Conservation (phyloP, 2,888 invertebrate species). For the Dioctria linearis region DNA sequence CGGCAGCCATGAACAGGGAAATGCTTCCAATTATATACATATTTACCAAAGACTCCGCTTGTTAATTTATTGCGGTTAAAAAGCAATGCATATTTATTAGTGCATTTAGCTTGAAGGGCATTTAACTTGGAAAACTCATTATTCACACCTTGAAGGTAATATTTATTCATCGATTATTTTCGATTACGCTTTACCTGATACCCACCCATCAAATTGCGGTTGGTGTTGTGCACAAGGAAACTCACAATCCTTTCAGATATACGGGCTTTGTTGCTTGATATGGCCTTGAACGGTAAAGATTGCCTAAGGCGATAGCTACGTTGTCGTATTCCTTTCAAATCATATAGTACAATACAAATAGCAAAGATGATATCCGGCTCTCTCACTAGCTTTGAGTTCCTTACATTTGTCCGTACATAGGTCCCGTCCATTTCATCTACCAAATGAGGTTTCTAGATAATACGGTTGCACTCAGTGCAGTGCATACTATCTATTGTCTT, state of each 20-base stretch:
- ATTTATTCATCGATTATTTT: conserved; percentile 48
- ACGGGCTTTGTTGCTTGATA: conserved; percentile 7
- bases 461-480: conserved; percentile 33
- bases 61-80: conserved; percentile 36
- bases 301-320: conserved; percentile 6
- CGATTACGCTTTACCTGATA: conserved; percentile 21
- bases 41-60: not conserved
- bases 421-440: not conserved
- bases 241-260: not conserved
- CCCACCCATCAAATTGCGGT: conserved; percentile 33
- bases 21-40: no score
- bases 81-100: conserved; percentile 48
- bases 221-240: not conserved
- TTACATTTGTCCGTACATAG: conserved; percentile 12
- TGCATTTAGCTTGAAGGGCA: conserved; percentile 38
- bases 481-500: conserved; percentile 20
- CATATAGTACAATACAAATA: not conserved
- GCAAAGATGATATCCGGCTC: conserved; percentile 3
- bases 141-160: conserved; percentile 47
- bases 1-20: no score
- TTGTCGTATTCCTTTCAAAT: conserved; percentile 6
- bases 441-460: conserved; percentile 20
- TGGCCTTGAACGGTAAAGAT: conserved; percentile 25
- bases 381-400: conserved; percentile 5
- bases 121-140: conserved; percentile 36